Evolutionary conservation across 2,888 invertebrate genomes (phyloP), one percentile per base, ranked within the genome.

Genomic region (Zaprionus obscuricornis): DNA sequence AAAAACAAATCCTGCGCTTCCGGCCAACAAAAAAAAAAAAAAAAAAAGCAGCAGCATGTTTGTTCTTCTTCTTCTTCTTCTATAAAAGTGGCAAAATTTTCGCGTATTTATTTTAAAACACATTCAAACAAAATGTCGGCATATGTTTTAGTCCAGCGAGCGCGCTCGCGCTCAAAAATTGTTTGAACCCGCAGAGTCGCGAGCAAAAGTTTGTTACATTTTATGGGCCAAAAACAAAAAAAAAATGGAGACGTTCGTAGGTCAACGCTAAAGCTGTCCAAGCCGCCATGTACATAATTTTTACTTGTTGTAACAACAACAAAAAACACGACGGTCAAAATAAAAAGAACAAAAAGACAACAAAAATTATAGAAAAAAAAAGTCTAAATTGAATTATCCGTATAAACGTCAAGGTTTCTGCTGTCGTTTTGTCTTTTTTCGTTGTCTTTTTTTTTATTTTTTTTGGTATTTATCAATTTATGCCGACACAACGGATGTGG

Each of bases 1-100:
- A 87, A 87, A 88, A 88, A 89, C 89, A 89, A 89, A 89, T 89
- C 88, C 88, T 74, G 83, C 63, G 74, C 78, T 88, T 89, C 89
- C 89, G 88, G 85, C n/a, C n/a, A 49, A 57, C 56, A 39, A 43
- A 36, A 8, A 33, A 20, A n/a, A n/a, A n/a, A n/a, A n/a, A n/a
- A n/a, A n/a, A n/a, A n/a, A n/a, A n/a, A n/a, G n/a, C n/a, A n/a
- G n/a, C n/a, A n/a, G n/a, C n/a, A n/a, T n/a, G n/a, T n/a, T n/a
- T n/a, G n/a, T n/a, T n/a, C n/a, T n/a, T n/a, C n/a, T n/a, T n/a
- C n/a, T 40, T 66, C 42, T 43, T 69, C 42, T 68, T 56, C 72
- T 56, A 66, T 70, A 73, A 78, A 73, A 73, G 83, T 83, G 77
- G 75, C 79, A 74, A 83, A 72, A n/a, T n/a, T 82, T 77, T 77